phyloP scores from a whole-genome alignment of 2,113 vertebrate species.

The Cryptomyrus ogoouensis region DNA sequence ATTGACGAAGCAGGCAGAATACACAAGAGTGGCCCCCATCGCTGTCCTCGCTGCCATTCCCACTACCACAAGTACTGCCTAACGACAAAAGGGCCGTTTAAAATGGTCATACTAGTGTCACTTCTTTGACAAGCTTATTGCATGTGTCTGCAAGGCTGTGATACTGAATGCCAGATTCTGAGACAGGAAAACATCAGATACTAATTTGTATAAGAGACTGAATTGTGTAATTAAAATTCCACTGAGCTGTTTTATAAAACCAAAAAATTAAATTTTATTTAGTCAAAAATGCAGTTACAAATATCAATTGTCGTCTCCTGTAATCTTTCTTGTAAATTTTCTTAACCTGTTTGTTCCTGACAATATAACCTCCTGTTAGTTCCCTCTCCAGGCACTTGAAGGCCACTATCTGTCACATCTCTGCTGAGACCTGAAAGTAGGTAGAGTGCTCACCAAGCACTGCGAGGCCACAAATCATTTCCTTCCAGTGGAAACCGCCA shows the following conservation, averaged over 20 bases:
- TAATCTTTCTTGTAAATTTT: background rate
- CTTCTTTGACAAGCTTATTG: background rate
- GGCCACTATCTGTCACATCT: conserved; percentile 18
- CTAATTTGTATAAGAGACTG: background rate
- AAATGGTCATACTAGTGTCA: background rate
- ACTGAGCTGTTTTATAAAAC: background rate
- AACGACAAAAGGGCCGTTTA: background rate
- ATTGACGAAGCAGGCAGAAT: background rate
- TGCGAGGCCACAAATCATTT: conserved; percentile 8
- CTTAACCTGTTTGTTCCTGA: conserved; percentile 19
- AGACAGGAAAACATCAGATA: background rate
- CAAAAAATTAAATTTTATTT: background rate
- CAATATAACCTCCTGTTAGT: conserved; percentile 19
- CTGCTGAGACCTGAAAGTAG: conserved; percentile 16
- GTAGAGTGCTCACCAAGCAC: conserved; percentile 13
- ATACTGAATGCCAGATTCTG: background rate
- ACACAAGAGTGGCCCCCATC: background rate
- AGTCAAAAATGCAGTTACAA: background rate
- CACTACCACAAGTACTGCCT: background rate
- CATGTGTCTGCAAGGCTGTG: background rate
- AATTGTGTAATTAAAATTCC: background rate
- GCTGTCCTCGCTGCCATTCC: background rate
- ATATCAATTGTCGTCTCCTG: background rate
- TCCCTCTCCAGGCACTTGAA: background rate
- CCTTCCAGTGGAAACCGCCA: background rate